Percentiles rank a stretch among this genome's conserved stretches.
Evolutionary conservation across 2,888 invertebrate genomes (phyloP).

Genomic region (Melikaiella ostensackeni): DNA sequence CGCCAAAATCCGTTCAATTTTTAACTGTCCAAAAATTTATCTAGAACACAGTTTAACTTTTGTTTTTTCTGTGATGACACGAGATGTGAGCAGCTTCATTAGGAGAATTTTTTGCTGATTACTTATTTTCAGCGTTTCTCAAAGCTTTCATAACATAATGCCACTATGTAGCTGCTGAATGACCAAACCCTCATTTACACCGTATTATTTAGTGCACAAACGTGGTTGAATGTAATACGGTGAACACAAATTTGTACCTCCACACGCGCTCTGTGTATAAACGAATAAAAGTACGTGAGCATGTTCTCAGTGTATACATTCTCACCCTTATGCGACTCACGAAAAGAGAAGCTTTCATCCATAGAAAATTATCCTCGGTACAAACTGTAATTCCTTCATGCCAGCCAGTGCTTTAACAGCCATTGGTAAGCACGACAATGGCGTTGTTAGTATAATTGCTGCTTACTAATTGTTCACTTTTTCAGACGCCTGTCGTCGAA

Average conservation of each 20-base stretch:
- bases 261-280: neutral
- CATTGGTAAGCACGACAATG: conserved; percentile 23
- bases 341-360: conserved; percentile 21
- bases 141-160: neutral
- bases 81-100: neutral
- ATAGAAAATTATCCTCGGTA: conserved; percentile 26
- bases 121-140: conserved; percentile 20
- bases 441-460: conserved; percentile 25
- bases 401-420: neutral
- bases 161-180: conserved; percentile 27
- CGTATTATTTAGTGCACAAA: conserved; percentile 11
- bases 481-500: neutral
- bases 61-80: too few species aligned
- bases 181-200: conserved; percentile 26
- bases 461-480: conserved; percentile 12
- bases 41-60: too few species aligned
- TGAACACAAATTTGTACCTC: conserved; percentile 13
- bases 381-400: conserved; percentile 32
- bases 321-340: neutral
- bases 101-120: conserved; percentile 28
- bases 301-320: conserved; percentile 17
- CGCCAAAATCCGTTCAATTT: too few species aligned
- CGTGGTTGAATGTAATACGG: conserved; percentile 16
- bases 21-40: too few species aligned
- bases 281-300: conserved; percentile 18